These are phyloP conservation scores for Patiria pectinifera DNA, from an alignment of 53 echinoderm and acorn worm species.

Conservation along the genomic window DNA sequence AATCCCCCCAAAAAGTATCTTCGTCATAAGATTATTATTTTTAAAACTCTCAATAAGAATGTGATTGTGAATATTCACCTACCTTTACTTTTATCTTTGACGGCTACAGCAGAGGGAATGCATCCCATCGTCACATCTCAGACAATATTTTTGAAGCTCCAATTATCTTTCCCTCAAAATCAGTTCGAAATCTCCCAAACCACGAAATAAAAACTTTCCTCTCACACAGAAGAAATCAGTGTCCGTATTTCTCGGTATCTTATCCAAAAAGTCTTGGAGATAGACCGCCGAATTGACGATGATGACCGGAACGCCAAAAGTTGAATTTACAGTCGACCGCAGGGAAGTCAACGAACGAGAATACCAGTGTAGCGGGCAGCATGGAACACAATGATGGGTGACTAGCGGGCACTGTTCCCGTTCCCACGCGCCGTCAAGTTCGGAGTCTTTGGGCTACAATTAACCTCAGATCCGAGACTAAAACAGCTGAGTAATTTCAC, in stretches of 20 bases:
- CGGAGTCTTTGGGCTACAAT: background rate
- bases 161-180: background rate
- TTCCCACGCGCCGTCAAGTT: background rate
- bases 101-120: constrained; percentile 36
- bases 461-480: background rate
- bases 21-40: too few relatives aligned
- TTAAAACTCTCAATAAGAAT: background rate
- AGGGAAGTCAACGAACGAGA: too few relatives aligned
- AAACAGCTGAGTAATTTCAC: background rate
- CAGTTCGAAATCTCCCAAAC: background rate
- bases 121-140: constrained; percentile 51
- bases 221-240: too few relatives aligned
- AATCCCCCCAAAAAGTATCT: too few relatives aligned
- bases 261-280: background rate
- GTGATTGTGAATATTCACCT: background rate
- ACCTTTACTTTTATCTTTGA: constrained; percentile 22
- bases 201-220: background rate
- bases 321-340: too few relatives aligned
- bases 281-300: background rate
- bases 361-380: background rate
- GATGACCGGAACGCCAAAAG: too few relatives aligned
- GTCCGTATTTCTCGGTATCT: background rate
- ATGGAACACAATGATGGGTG: background rate
- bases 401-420: background rate
- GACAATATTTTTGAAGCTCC: background rate